Conservation (phyloP, 2,113 vertebrate genomes). For the Sakesphorus luctuosus region DNA sequence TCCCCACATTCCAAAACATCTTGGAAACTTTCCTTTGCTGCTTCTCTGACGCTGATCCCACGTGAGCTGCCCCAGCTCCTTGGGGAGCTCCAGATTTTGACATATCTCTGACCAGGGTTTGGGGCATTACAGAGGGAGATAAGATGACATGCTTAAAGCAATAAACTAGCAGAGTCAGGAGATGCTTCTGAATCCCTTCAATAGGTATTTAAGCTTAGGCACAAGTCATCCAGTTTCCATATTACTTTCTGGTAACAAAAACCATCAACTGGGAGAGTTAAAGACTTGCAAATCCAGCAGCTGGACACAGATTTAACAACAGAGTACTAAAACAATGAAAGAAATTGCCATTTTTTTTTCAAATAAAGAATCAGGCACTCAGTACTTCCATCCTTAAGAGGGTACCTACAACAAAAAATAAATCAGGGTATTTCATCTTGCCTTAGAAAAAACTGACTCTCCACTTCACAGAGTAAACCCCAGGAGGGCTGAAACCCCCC, state of each 20-base stretch:
- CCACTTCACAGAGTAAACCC: not conserved
- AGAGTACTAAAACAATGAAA: not conserved
- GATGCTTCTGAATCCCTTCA: not conserved
- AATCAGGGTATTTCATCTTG: not conserved
- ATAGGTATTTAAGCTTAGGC: not conserved
- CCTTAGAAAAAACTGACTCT: not conserved
- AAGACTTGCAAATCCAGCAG: not conserved
- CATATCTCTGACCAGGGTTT: not conserved
- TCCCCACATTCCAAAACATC: not conserved
- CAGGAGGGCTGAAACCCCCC: not conserved
- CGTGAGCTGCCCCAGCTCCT: not conserved
- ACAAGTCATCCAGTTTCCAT: not conserved
- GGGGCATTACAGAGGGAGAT: not conserved
- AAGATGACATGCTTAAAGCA: not conserved
- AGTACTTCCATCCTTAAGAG: not conserved
- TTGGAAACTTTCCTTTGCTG: not conserved
- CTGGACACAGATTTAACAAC: not conserved
- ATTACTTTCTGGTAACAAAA: not conserved
- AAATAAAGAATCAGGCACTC: fast-evolving
- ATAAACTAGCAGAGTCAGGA: not conserved
- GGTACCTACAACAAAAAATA: not conserved
- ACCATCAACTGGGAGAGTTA: not conserved
- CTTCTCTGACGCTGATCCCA: not conserved
- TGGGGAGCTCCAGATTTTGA: not conserved
- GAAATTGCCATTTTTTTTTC: not conserved